Conservation (phyloP, 2,113 vertebrate species). For the Erythrocercus mccallii region DNA sequence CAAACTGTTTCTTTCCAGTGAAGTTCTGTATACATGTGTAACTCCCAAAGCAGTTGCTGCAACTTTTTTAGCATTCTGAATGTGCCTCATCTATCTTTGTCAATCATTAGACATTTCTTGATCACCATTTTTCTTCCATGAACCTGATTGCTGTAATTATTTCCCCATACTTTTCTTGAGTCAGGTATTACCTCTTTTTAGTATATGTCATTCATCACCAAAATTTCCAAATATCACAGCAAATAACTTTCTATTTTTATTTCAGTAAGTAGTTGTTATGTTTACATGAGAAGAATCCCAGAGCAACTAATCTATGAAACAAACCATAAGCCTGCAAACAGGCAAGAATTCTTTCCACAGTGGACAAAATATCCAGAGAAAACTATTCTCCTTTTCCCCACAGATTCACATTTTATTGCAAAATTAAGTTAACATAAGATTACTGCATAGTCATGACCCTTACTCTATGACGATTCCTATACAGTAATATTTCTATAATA, state of each 20-base stretch:
- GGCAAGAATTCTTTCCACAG: background rate
- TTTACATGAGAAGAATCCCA: background rate
- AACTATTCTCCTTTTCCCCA: background rate
- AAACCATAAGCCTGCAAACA: background rate
- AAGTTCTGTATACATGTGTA: background rate
- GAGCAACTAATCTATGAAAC: background rate
- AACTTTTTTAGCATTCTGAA: background rate
- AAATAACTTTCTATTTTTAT: conserved; percentile 35
- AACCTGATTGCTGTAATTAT: conserved; percentile 22
- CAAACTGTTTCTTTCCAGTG: background rate
- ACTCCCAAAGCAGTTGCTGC: background rate
- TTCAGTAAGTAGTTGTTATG: background rate
- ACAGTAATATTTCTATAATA: background rate
- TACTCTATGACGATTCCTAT: background rate
- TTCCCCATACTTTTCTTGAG: background rate
- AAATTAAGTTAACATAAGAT: background rate
- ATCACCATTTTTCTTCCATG: conserved; percentile 1
- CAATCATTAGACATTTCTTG: background rate
- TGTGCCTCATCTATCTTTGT: background rate
- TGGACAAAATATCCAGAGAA: background rate
- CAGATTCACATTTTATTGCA: background rate
- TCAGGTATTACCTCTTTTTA: conserved; percentile 11
- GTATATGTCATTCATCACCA: background rate
- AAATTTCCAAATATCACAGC: conserved; percentile 13
- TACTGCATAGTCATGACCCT: background rate